These are phyloP conservation scores for Scrobipalpa costella DNA, from an alignment of 2,888 invertebrate species.

Conservation along the genomic window DNA sequence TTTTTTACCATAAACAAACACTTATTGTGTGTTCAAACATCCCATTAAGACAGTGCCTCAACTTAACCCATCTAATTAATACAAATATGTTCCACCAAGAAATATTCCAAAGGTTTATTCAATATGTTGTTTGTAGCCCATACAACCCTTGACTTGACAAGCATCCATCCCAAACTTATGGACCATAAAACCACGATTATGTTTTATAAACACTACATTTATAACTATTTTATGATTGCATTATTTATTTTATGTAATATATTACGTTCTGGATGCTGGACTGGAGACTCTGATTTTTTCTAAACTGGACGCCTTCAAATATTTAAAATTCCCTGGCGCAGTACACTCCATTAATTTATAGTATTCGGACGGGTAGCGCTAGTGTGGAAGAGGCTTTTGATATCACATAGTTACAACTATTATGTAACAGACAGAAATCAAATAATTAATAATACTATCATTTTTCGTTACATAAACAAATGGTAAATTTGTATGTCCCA, in stretches of 20 bases:
- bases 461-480: no score
- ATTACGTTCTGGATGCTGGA: constrained; percentile 58
- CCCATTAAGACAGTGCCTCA: neutral
- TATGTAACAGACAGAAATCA: no score
- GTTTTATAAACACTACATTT: constrained; percentile 80
- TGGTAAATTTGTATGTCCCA: no score
- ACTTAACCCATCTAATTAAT: constrained; percentile 48
- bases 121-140: constrained; percentile 29
- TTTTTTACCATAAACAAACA: constrained; percentile 19
- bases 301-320: constrained; percentile 76
- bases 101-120: constrained; percentile 1
- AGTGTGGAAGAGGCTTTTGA: constrained; percentile 51
- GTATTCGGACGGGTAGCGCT: constrained; percentile 52
- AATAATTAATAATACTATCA: no score
- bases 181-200: constrained; percentile 76
- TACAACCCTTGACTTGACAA: constrained; percentile 41
- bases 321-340: constrained; percentile 78
- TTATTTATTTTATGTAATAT: constrained; percentile 81
- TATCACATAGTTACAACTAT: neutral
- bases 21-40: constrained; percentile 12
- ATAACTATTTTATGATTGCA: constrained; percentile 80
- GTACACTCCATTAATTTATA: constrained; percentile 79
- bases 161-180: constrained; percentile 65
- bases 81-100: constrained; percentile 49
- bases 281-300: constrained; percentile 74